Evolutionary conservation across 37 sponge, comb jelly and placozoan genomes (phyloP).

Genomic region (Cladorhizidae sp.): DNA sequence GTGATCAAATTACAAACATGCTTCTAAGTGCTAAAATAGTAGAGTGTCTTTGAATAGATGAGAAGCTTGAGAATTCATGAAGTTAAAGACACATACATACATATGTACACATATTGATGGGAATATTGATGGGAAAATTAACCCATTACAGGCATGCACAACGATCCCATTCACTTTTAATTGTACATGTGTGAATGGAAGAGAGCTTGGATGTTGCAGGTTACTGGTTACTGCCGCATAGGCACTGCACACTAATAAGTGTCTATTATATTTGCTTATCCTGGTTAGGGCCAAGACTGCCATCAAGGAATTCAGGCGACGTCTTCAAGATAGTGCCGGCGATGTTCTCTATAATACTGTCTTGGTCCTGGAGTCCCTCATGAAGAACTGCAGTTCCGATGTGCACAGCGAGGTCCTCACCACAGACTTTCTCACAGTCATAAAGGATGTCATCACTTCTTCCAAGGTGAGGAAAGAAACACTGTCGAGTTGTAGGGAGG

Average conservation of each 20-base stretch:
- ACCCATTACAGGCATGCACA: too few species aligned
- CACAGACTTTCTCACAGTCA: constrained; percentile 69
- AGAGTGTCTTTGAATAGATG: too few species aligned
- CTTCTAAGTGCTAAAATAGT: too few species aligned
- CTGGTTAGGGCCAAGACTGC: constrained; percentile 55
- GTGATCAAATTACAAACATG: too few species aligned
- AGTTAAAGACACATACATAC: too few species aligned
- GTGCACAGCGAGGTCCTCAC: constrained; percentile 83
- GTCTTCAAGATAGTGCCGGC: constrained; percentile 43
- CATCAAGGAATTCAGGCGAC: constrained; percentile 57
- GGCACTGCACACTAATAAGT: neutral
- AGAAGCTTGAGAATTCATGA: too few species aligned
- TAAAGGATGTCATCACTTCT: constrained; percentile 76
- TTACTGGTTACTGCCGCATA: neutral
- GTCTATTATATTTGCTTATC: neutral
- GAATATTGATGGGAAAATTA: too few species aligned
- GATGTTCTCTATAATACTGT: constrained; percentile 65
- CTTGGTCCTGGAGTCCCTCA: constrained; percentile 81
- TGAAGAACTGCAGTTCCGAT: constrained; percentile 91
- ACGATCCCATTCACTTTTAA: too few species aligned
- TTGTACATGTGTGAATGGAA: too few species aligned
- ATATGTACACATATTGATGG: too few species aligned
- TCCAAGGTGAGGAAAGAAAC: neutral
- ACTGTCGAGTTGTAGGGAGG: too few species aligned
- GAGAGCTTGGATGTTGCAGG: neutral